These are phyloP conservation scores for Palythoa grandiflora DNA, from an alignment of 92 coral and sea anemone genomes.

Conservation along the genomic window DNA sequence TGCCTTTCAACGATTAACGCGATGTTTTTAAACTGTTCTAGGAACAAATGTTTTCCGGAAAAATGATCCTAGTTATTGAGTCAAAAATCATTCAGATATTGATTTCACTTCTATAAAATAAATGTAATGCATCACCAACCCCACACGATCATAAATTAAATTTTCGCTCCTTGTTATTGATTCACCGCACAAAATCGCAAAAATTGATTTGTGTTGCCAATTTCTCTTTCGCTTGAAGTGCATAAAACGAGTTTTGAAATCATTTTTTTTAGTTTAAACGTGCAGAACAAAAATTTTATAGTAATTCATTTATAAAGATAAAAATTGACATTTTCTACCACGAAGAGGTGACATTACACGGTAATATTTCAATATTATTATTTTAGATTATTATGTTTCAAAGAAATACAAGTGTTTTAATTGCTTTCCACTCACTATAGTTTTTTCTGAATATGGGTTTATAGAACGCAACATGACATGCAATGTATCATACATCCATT, in stretches of 20 bases:
- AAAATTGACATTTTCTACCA: neutral
- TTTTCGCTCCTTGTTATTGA: neutral
- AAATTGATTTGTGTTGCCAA: neutral
- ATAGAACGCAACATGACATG: neutral
- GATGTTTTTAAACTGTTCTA: neutral
- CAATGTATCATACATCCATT: constrained; percentile 5
- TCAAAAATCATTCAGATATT: neutral
- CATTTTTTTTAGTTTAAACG: neutral
- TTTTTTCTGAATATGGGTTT: neutral
- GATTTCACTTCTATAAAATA: neutral
- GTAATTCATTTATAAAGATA: neutral
- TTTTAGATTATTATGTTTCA: neutral
- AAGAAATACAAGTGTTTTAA: constrained; percentile 22
- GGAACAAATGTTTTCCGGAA: neutral
- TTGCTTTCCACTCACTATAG: neutral
- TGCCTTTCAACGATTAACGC: neutral
- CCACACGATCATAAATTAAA: neutral
- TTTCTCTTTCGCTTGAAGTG: neutral
- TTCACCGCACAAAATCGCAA: neutral
- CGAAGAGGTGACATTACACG: neutral
- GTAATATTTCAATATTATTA: neutral
- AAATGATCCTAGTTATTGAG: neutral
- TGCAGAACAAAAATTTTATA: neutral
- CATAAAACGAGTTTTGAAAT: neutral
- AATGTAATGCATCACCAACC: neutral